Evolutionary conservation across 1,140 invertebrate genomes (phyloP).

Genomic region (Cylas formicarius): DNA sequence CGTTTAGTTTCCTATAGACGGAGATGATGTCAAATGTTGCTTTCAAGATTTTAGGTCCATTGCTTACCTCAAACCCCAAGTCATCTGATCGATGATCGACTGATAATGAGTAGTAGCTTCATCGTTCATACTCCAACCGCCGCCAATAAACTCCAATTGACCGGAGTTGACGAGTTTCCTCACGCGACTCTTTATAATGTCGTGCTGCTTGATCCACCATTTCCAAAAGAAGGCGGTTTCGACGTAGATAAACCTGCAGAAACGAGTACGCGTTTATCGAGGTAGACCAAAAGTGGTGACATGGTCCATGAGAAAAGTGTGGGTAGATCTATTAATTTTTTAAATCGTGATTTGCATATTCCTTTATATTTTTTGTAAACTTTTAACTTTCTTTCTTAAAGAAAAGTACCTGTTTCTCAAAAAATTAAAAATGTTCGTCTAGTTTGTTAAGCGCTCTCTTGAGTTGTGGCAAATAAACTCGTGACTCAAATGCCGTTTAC

Average conservation of each 20-base stretch:
- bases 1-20: slow-evolving; percentile 33
- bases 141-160: slow-evolving; percentile 67
- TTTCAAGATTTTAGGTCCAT: slow-evolving; percentile 26
- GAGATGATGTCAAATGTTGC: no score
- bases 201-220: slow-evolving; percentile 62
- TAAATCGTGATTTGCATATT: no score
- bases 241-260: slow-evolving; percentile 39
- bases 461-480: no score
- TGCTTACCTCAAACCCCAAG: slow-evolving; percentile 52
- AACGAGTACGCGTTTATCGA: background rate
- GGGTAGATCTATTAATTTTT: no score
- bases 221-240: slow-evolving; percentile 50
- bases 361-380: no score
- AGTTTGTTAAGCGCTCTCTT: no score
- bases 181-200: slow-evolving; percentile 44
- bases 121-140: slow-evolving; percentile 75
- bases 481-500: no score
- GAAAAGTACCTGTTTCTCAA: no score
- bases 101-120: slow-evolving; percentile 75
- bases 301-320: no score
- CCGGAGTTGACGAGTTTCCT: slow-evolving; percentile 48
- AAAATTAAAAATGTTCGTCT: no score
- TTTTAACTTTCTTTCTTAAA: no score
- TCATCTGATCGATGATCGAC: slow-evolving; percentile 79
- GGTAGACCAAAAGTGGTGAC: no score